Conservation (phyloP, 2,797 vertebrate genomes). For the Stomatorhinus walkeri region DNA sequence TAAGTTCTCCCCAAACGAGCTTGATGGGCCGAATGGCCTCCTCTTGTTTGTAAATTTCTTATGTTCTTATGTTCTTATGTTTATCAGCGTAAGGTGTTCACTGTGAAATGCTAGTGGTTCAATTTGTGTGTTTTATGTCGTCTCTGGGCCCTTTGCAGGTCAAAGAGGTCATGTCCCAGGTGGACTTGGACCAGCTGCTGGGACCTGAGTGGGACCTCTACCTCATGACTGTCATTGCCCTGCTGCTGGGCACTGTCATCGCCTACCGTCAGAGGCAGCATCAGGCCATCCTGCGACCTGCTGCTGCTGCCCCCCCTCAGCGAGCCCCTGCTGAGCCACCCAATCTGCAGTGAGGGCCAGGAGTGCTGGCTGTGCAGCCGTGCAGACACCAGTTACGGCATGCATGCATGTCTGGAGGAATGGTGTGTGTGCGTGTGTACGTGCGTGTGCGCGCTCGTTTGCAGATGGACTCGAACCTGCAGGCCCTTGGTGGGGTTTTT, state of each 20-base stretch:
- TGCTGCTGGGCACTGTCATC: constrained; percentile 90
- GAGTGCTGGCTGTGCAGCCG: neutral
- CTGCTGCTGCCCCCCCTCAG: constrained; percentile 21
- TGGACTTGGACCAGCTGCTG: constrained; percentile 93
- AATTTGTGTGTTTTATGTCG: neutral
- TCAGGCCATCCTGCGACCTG: constrained; percentile 68
- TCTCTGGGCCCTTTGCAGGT: constrained; percentile 55
- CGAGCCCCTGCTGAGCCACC: constrained; percentile 35
- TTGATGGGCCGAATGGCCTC: no score
- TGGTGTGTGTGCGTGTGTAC: neutral
- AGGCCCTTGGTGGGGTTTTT: neutral
- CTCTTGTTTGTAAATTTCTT: no score
- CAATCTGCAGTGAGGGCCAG: constrained; percentile 29
- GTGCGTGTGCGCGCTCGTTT: neutral
- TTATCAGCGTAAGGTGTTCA: neutral
- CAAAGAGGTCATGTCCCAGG: constrained; percentile 73
- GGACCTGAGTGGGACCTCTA: constrained; percentile 99
- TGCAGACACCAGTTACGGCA: neutral
- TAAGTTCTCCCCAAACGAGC: no score
- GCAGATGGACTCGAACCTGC: neutral
- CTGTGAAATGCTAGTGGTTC: neutral
- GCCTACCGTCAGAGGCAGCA: constrained; percentile 94
- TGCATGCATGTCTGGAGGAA: neutral
- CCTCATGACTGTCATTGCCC: constrained; percentile 95
- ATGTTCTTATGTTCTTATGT: no score